These are phyloP conservation scores for Aromia moschata DNA, from an alignment of 2,888 invertebrate genomes.

Conservation along the genomic window DNA sequence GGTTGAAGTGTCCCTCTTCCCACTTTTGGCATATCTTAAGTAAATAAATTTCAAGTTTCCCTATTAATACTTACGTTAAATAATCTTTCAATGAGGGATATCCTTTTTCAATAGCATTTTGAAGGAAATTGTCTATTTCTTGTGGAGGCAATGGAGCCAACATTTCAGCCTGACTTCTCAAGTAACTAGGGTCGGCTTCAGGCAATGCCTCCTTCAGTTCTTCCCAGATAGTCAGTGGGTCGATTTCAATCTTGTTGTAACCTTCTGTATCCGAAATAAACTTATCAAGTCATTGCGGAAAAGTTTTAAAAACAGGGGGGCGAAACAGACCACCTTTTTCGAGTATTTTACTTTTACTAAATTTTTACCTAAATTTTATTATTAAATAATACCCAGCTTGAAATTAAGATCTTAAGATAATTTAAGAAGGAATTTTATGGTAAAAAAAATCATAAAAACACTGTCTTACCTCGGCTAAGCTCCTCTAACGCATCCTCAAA, in stretches of 20 bases:
- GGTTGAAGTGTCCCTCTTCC: too few species aligned
- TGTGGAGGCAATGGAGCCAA: conserved; percentile 44
- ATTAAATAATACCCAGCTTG: too few species aligned
- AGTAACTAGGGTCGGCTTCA: conserved; percentile 56
- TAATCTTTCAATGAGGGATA: conserved; percentile 59
- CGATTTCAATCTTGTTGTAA: conserved; percentile 34
- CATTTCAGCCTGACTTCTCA: conserved; percentile 50
- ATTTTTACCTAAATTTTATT: too few species aligned
- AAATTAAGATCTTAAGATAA: not conserved
- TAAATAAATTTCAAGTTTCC: too few species aligned
- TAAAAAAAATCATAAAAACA: not conserved
- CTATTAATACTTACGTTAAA: conserved; percentile 54
- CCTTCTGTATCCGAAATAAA: too few species aligned
- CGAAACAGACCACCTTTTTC: too few species aligned
- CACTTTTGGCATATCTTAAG: too few species aligned
- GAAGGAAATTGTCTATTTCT: conserved; percentile 51
- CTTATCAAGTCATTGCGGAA: too few species aligned
- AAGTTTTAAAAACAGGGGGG: too few species aligned
- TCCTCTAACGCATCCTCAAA: conserved; percentile 43
- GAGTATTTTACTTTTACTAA: too few species aligned
- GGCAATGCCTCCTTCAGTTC: conserved; percentile 55
- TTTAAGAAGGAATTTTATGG: not conserved
- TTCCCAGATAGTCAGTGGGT: conserved; percentile 42
- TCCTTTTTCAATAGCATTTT: conserved; percentile 52
- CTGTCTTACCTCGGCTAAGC: conserved; percentile 25